Percentiles rank a stretch among this genome's conserved stretches.
phyloP scores from a whole-genome alignment of 2,113 vertebrate species.

The Leptocoma aspasia region DNA sequence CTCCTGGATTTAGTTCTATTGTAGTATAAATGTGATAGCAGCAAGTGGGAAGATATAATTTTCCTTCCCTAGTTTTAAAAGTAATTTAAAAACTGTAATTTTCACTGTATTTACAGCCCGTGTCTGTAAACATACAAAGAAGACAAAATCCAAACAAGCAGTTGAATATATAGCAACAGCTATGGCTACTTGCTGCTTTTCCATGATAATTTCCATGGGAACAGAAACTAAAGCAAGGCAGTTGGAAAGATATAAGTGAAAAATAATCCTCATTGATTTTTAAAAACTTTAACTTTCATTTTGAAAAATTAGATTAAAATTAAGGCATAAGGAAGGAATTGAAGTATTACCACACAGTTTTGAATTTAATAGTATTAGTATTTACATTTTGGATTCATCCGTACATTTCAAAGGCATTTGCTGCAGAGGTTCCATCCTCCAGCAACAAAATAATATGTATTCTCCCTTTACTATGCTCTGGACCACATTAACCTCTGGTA shows the following conservation, averaged over 20 bases:
- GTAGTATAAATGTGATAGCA: rapidly evolving
- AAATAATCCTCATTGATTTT: background rate
- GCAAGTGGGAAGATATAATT: background rate
- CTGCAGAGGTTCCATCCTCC: background rate
- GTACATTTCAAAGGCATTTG: background rate
- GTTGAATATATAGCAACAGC: background rate
- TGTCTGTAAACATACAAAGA: background rate
- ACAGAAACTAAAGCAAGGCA: background rate
- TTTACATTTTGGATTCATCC: background rate
- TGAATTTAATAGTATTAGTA: background rate
- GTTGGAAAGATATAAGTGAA: background rate
- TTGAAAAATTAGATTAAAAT: background rate
- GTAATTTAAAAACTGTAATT: background rate
- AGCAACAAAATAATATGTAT: background rate
- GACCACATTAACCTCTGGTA: background rate
- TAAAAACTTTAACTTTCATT: background rate
- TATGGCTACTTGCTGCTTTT: background rate
- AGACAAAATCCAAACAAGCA: background rate
- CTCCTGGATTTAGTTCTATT: background rate
- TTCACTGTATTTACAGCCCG: background rate
- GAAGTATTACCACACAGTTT: background rate
- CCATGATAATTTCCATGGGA: constrained; percentile 17
- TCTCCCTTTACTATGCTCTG: background rate
- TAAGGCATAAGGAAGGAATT: background rate
- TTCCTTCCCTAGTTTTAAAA: background rate